These are phyloP conservation scores for Toxotes chatareus DNA, from an alignment of 2,113 vertebrate genomes.

Conservation along the genomic window DNA sequence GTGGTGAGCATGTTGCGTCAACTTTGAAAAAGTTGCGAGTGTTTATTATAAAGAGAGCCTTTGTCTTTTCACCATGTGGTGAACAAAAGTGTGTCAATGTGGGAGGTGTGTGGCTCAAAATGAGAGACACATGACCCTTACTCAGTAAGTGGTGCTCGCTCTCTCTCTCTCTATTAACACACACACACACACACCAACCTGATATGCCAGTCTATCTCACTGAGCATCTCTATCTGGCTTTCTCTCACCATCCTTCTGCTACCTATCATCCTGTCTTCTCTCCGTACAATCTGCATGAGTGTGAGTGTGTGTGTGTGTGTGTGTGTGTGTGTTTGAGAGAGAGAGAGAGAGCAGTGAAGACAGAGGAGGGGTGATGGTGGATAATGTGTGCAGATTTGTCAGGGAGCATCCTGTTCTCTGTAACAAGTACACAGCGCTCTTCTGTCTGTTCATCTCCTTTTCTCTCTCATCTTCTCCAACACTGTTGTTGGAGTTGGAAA, in stretches of 20 bases:
- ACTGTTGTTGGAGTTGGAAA: not conserved
- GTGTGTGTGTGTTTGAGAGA: not conserved
- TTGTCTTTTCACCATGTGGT: constrained; percentile 9
- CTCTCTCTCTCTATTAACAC: not conserved
- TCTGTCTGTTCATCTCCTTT: constrained; percentile 33
- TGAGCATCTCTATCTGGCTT: constrained; percentile 34
- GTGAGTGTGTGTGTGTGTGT: constrained; percentile 33
- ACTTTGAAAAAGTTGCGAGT: constrained; percentile 7
- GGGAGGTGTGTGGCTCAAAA: constrained; percentile 52
- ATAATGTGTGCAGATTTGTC: constrained; percentile 68
- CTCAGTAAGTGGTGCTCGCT: not conserved
- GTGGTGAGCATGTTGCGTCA: not conserved
- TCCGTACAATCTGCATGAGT: constrained; percentile 9
- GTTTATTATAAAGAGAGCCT: not conserved
- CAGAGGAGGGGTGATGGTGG: constrained; percentile 28
- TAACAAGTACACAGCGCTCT: constrained; percentile 60
- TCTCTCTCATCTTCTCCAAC: not conserved
- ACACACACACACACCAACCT: not conserved
- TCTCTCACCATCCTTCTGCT: constrained; percentile 25
- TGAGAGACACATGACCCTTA: constrained; percentile 46
- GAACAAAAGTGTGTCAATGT: constrained; percentile 45
- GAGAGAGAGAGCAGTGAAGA: constrained; percentile 10
- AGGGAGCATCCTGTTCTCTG: constrained; percentile 69
- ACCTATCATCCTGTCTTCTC: constrained; percentile 32
- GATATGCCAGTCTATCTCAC: constrained; percentile 4